These are phyloP conservation scores for Alca torda DNA, from an alignment of 2,797 vertebrate species.

Conservation along the genomic window DNA sequence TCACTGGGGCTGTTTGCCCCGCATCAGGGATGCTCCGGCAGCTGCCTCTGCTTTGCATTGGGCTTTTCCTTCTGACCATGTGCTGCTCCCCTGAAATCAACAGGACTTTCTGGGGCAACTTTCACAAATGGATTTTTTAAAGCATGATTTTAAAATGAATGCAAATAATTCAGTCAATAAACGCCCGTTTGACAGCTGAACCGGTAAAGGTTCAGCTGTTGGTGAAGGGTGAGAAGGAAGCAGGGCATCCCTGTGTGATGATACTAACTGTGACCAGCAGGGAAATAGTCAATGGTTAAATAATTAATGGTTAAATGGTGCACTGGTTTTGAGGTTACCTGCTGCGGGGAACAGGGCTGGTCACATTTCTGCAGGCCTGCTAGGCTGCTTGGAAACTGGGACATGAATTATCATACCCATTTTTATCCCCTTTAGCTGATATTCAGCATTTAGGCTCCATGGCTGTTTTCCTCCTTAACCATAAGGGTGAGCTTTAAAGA, in stretches of 20 bases:
- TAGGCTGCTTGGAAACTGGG: not conserved
- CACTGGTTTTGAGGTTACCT: not conserved
- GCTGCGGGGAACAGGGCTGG: not conserved
- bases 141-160: not conserved
- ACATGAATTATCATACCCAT: not conserved
- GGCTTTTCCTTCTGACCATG: not conserved
- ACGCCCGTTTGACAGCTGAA: fast-evolving
- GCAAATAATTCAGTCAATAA: not conserved
- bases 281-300: not conserved
- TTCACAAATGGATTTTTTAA: not conserved
- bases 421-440: not conserved
- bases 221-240: not conserved
- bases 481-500: not conserved
- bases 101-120: not conserved
- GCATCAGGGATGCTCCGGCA: not conserved
- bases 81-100: not conserved
- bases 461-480: not conserved
- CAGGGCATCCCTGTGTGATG: not conserved
- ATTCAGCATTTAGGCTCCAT: not conserved
- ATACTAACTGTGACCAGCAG: not conserved
- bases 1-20: not conserved
- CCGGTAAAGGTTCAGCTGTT: not conserved
- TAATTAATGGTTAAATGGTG: not conserved
- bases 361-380: not conserved
- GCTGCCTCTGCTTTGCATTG: not conserved